phyloP scores from a whole-genome alignment of 2,797 vertebrate genomes.

The Gymnoscopelus braueri region DNA sequence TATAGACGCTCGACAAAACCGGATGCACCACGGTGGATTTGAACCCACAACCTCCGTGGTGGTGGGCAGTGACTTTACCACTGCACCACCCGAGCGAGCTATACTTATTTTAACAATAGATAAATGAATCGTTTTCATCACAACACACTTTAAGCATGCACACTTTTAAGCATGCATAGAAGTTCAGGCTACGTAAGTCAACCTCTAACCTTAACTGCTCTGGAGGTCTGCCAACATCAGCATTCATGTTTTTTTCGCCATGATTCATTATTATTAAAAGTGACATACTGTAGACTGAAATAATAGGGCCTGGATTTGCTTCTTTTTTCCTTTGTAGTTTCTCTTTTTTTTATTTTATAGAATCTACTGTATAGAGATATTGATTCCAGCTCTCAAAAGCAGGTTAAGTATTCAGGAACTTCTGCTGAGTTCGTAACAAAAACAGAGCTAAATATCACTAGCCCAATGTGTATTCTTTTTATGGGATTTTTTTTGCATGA shows the following conservation, averaged over 20 bases:
- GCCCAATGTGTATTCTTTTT: constrained; percentile 6
- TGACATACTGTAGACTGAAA: background rate
- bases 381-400: too few species aligned
- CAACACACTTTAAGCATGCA: too few species aligned
- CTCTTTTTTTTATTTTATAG: too few species aligned
- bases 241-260: constrained; percentile 2
- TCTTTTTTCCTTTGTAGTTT: background rate
- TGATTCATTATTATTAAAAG: background rate
- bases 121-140: too few species aligned
- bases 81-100: too few species aligned
- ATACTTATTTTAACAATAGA: too few species aligned
- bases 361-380: too few species aligned
- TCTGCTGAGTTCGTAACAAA: background rate
- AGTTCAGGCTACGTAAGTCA: background rate
- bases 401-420: background rate
- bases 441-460: constrained; percentile 5
- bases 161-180: background rate
- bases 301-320: background rate
- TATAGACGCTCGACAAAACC: too few species aligned
- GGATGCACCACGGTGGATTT: too few species aligned
- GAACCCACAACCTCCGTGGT: too few species aligned
- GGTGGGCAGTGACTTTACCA: too few species aligned
- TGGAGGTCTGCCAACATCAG: background rate
- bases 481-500: constrained; percentile 7
- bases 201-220: background rate